phyloP scores from a whole-genome alignment of 1,140 invertebrate genomes.

The Bombus fervidus region DNA sequence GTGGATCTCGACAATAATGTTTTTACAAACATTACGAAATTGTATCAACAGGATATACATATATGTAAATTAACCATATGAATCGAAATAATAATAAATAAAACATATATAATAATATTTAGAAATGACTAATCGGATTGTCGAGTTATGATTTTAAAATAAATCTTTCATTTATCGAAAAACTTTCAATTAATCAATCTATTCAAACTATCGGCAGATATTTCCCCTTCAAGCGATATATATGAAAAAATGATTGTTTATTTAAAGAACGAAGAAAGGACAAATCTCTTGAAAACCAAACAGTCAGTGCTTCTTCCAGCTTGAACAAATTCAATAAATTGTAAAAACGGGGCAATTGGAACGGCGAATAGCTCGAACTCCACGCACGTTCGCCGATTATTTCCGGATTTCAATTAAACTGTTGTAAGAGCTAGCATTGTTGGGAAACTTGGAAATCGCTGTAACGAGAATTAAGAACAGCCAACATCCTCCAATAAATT shows the following conservation, averaged over 20 bases:
- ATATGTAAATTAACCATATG: neutral
- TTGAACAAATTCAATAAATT: neutral
- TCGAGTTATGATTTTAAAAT: neutral
- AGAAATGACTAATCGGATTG: neutral
- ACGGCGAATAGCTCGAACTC: neutral
- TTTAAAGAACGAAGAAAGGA: neutral
- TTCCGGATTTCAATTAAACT: conserved; percentile 50
- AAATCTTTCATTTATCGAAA: neutral
- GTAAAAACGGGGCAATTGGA: no score
- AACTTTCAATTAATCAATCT: no score
- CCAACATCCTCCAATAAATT: conserved; percentile 33
- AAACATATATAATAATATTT: neutral
- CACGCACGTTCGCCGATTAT: conserved; percentile 42
- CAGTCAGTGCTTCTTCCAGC: neutral
- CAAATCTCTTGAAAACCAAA: neutral
- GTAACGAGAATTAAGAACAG: conserved; percentile 40
- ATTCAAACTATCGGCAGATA: neutral
- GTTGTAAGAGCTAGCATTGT: conserved; percentile 11
- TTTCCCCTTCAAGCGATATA: neutral
- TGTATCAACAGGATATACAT: no score
- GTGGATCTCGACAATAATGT: no score
- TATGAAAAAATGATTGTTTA: neutral
- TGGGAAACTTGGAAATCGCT: conserved; percentile 15
- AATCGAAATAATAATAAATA: neutral
- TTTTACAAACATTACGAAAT: no score